Conservation (phyloP, 2,888 invertebrate species). For the Lutraria lutraria region DNA sequence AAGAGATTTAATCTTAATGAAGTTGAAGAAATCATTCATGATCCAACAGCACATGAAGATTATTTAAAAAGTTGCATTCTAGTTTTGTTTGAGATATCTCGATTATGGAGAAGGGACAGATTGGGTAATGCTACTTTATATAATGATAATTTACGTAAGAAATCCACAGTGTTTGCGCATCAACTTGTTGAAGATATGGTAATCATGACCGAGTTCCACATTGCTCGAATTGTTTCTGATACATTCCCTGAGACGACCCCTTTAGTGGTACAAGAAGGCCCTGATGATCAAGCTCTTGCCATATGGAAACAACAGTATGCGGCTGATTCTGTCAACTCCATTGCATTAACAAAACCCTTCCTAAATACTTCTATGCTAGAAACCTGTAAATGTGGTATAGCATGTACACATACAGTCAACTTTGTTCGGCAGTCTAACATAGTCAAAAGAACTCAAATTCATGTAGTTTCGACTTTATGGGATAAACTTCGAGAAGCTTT, state of each 20-base stretch:
- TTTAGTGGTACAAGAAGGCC: slow-evolving; percentile 76
- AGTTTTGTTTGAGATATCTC: slow-evolving; percentile 78
- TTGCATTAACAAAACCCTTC: slow-evolving; percentile 80
- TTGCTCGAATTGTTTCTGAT: slow-evolving; percentile 76
- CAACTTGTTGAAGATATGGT: slow-evolving; percentile 83
- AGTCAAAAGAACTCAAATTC: slow-evolving; percentile 69
- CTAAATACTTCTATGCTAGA: slow-evolving; percentile 65
- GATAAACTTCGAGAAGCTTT: slow-evolving; percentile 71
- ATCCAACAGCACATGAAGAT: slow-evolving; percentile 73
- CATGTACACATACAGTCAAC: slow-evolving; percentile 76
- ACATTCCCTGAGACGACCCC: slow-evolving; percentile 77
- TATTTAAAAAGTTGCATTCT: slow-evolving; percentile 78
- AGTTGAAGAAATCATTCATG: slow-evolving; percentile 79
- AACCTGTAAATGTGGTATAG: slow-evolving; percentile 75
- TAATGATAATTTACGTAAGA: slow-evolving; percentile 71
- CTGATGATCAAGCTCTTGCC: slow-evolving; percentile 71
- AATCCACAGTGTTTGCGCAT: slow-evolving; percentile 73
- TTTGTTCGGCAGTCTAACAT: slow-evolving; percentile 68
- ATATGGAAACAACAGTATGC: slow-evolving; percentile 78
- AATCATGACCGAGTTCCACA: slow-evolving; percentile 79
- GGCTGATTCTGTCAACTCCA: slow-evolving; percentile 79
- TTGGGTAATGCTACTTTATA: slow-evolving; percentile 80
- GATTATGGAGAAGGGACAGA: slow-evolving; percentile 77
- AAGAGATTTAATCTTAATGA: slow-evolving; percentile 75
- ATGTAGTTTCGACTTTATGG: slow-evolving; percentile 72